A percentile compares a stretch with the other conserved stretches of the same genome.
phyloP scores from a whole-genome alignment of 1,140 invertebrate species.

The Dinothrombium tinctorium region DNA sequence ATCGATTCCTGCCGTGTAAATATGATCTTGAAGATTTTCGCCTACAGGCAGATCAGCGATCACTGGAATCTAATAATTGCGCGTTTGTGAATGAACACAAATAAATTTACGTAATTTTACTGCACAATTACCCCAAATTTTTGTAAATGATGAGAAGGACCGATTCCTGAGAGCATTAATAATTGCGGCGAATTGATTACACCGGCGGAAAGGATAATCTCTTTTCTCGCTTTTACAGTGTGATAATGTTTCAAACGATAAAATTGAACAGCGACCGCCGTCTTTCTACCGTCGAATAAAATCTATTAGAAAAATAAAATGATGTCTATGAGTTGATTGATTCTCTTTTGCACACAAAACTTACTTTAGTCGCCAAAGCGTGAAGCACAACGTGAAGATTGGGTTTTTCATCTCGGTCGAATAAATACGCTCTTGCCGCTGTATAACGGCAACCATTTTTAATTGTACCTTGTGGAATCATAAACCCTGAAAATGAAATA shows the following conservation, averaged over 20 bases:
- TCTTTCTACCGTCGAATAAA: slow-evolving; percentile 23
- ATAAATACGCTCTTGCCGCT: slow-evolving; percentile 62
- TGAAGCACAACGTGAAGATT: slow-evolving; percentile 71
- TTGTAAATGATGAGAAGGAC: slow-evolving; percentile 36
- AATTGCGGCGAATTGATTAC: slow-evolving; percentile 27
- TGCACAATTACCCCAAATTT: neutral
- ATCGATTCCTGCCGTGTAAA: slow-evolving; percentile 2
- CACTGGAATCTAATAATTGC: slow-evolving; percentile 18
- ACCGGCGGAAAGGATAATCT: slow-evolving; percentile 51
- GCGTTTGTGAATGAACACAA: neutral
- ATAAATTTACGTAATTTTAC: too few relatives aligned
- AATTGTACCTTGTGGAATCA: slow-evolving; percentile 48
- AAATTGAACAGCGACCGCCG: slow-evolving; percentile 48
- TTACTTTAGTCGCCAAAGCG: slow-evolving; percentile 43
- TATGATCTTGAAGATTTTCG: slow-evolving; percentile 21
- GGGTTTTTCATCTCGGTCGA: slow-evolving; percentile 45
- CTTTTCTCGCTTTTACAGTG: slow-evolving; percentile 30
- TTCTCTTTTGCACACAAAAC: too few relatives aligned
- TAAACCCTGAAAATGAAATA: slow-evolving; percentile 18
- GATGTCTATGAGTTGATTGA: too few relatives aligned
- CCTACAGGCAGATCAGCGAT: slow-evolving; percentile 24
- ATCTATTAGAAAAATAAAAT: too few relatives aligned
- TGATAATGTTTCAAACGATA: slow-evolving; percentile 32
- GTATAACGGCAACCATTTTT: slow-evolving; percentile 65
- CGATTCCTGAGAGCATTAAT: slow-evolving; percentile 28